Base-by-base conservation (phyloP, 2,888 invertebrate species). In the Sminthurides aquaticus region DNA sequence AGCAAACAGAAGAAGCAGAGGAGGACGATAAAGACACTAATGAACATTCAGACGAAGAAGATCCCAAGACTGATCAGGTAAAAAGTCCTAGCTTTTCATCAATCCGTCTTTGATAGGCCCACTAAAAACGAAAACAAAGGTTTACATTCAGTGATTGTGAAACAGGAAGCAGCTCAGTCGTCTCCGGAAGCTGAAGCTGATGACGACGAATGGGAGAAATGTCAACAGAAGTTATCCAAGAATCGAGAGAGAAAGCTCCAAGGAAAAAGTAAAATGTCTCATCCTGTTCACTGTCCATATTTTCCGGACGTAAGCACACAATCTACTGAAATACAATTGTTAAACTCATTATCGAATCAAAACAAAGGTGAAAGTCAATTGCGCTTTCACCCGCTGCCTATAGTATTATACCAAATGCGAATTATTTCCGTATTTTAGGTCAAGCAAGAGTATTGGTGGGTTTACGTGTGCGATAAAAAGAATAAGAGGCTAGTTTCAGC, bases 401-500 rank as follows among this genome's bases (percentile, higher is more conserved):
- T n/a, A n/a, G n/a, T n/a, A 56, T 26, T 25, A 54, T 48, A 11
- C 20, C 58, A 20, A 25, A 43, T 43, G 24, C 29, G 5, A 28
- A 27, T 15, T 59, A 27, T 57, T 59, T 60, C 66, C 62, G 68
- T 65, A 57, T 76, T 76, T 1, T 74, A 84, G 80, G 89, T 89
- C 72, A 95, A 99, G 79, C 96, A 96, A 79, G 99, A 99, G 80
- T 97, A 90, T 81, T 99, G 99, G 98, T 99, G 98, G 97, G 88
- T 97, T 71, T 99, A 98, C 79, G 89, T 99, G 75, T 91, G 91
- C 80, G 98, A 99, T 81, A 87, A 92, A 76, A 97, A 94, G 81
- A 90, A 90, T 72, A 88, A 88, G 78, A 89, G 90, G 69, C 81
- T 99, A 75, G 85, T 97, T 72, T 93, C 97, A 59, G 89, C 92